Conservation (phyloP, 2,113 vertebrate genomes). For the Amblyornis subalaris region DNA sequence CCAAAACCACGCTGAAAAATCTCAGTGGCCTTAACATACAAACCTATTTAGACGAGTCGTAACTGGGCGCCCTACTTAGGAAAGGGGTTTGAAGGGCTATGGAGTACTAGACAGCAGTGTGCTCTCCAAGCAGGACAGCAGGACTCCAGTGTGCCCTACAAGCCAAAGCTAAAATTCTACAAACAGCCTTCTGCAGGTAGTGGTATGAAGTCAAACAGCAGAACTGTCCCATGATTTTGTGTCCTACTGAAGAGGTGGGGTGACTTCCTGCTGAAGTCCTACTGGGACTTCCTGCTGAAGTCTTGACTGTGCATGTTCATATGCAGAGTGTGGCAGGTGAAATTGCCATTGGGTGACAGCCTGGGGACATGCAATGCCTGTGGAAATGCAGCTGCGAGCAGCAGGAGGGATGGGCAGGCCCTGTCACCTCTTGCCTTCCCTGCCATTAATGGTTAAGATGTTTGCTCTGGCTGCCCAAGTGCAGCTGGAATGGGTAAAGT, state of each 20-base stretch:
- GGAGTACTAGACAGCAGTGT: neutral
- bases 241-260: neutral
- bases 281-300: neutral
- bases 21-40: conserved; percentile 43
- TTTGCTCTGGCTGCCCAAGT: neutral
- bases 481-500: neutral
- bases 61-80: conserved; percentile 5
- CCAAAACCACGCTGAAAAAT: neutral
- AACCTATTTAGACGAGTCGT: conserved; percentile 18
- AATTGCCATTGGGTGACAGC: neutral
- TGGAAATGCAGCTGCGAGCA: neutral
- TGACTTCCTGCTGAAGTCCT: neutral
- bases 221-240: neutral
- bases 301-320: neutral
- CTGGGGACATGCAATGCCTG: neutral
- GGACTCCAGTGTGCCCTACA: neutral
- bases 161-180: neutral
- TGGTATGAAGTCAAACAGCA: neutral
- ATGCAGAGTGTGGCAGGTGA: neutral
- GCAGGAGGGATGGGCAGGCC: neutral
- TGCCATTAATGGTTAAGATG: neutral
- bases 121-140: too few species aligned
- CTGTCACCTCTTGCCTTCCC: neutral
- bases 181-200: neutral
- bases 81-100: neutral